Evolutionary conservation across 1,140 invertebrate species (phyloP), one percentile per base, ranked within the genome.

Genomic region (Zaprionus africanus): DNA sequence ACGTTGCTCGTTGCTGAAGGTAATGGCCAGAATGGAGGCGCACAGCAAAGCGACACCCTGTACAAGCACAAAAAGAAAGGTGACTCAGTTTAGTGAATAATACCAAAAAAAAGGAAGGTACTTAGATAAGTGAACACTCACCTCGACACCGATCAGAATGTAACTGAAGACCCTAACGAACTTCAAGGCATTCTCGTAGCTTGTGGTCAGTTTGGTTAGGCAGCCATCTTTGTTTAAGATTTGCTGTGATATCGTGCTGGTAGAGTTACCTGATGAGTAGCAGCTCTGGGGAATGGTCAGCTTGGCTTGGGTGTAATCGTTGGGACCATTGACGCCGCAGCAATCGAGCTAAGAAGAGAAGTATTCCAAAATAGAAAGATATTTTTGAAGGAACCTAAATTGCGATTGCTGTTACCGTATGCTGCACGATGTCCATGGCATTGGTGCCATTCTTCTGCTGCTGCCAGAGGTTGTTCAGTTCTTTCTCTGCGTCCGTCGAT

Each of bases 121-220:
- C 36, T 46, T 6, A 15, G 31, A 24, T 31, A 19, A 38, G 9
- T 58, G 17, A 43, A 2, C n/a, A 66, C 74, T 56, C 53, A 86
- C 87, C 82, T 90, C 87, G 12, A 90, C 60, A 9, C 59, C 75
- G 53, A 91, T 68, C 34, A 82, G 38, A 26, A 78, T 79, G 81
- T 72, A 91, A n/a, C 68, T 68, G 53, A 88, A 70, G 12, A 87
- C 49, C 49, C 54, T 75, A 0, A 86, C 68, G n/a, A 54, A 76
- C 24, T 76, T 68, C 5, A 76, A 34, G 3, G 61, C 66, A 0
- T 68, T 5, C n/a, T 79, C 68, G 31, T 61, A 69, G 19, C n/a
- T n/a, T n/a, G n/a, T n/a, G n/a, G 69, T 70, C 60, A 91, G 28
- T 76, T 77, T 70, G 4, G 11, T 22, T 6, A 85, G 34, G 46